Percentiles rank a stretch among this genome's conserved stretches.
phyloP scores from a whole-genome alignment of 2,797 vertebrate species.

The Tragopan temminckii region DNA sequence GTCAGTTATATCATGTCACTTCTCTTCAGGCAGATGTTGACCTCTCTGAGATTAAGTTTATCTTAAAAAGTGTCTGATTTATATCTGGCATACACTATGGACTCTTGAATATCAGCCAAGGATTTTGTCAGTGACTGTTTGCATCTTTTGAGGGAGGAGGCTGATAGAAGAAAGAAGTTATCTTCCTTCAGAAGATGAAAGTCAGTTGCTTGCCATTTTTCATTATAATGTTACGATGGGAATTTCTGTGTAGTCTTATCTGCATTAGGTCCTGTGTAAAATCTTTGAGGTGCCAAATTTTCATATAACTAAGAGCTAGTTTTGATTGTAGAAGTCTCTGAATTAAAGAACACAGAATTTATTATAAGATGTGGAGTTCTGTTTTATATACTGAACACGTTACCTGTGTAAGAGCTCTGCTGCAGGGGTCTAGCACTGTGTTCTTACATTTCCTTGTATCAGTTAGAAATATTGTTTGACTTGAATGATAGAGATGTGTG shows the following conservation, averaged over 20 bases:
- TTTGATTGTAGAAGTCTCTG: background rate
- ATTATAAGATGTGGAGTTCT: background rate
- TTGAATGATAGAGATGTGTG: background rate
- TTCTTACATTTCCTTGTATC: background rate
- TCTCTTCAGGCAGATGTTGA: background rate
- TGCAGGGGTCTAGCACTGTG: background rate
- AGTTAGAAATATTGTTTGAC: background rate
- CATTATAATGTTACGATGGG: background rate
- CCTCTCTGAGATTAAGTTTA: background rate
- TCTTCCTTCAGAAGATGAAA: background rate
- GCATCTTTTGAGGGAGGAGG: conserved; percentile 12
- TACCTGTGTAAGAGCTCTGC: background rate
- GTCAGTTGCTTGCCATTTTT: rapidly evolving
- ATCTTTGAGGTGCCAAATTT: background rate
- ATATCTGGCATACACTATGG: background rate
- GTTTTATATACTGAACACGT: background rate
- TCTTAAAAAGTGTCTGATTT: background rate
- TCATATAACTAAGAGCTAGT: background rate
- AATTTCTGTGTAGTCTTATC: background rate
- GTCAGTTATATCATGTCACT: background rate
- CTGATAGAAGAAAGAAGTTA: background rate
- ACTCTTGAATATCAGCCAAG: background rate
- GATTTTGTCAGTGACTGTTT: background rate
- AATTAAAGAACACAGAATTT: background rate
- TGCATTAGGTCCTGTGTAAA: background rate